A percentile compares a stretch with the other conserved stretches of the same genome.
phyloP scores from a whole-genome alignment of 2,797 vertebrate species.

The Lepus oiostolus region DNA sequence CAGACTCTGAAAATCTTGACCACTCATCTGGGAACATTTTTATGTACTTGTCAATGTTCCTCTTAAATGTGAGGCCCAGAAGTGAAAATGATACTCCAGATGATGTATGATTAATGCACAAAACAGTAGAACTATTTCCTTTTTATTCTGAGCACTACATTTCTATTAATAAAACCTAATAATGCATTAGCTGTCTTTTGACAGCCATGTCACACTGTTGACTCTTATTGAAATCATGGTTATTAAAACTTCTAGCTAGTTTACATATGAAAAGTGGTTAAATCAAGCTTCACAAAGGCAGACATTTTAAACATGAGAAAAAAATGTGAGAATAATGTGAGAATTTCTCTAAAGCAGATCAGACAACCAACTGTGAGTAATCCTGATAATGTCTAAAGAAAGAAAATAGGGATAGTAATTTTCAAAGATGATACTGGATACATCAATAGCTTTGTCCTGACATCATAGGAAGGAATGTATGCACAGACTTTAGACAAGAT shows the following conservation, averaged over 20 bases:
- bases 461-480: background rate
- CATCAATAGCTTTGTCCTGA: background rate
- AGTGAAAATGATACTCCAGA: conserved; percentile 51
- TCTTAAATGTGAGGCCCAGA: background rate
- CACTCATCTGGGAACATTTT: conserved; percentile 30
- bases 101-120: conserved; percentile 29
- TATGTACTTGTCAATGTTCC: background rate
- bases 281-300: conserved; percentile 43
- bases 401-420: background rate
- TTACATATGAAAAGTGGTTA: conserved; percentile 60
- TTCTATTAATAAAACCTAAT: conserved; percentile 64
- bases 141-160: background rate
- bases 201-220: conserved; percentile 58
- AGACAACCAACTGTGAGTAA: conserved; percentile 44
- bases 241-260: conserved; percentile 54
- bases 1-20: background rate
- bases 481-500: background rate
- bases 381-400: background rate
- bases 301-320: background rate
- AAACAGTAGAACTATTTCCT: background rate
- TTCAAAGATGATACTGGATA: background rate
- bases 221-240: conserved; percentile 34
- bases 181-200: conserved; percentile 66
- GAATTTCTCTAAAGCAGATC: conserved; percentile 34
- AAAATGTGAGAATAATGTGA: background rate